Percentiles rank a stretch among this genome's conserved stretches.
Conservation (phyloP, 2,797 vertebrate genomes). For the Falco columbarius region DNA sequence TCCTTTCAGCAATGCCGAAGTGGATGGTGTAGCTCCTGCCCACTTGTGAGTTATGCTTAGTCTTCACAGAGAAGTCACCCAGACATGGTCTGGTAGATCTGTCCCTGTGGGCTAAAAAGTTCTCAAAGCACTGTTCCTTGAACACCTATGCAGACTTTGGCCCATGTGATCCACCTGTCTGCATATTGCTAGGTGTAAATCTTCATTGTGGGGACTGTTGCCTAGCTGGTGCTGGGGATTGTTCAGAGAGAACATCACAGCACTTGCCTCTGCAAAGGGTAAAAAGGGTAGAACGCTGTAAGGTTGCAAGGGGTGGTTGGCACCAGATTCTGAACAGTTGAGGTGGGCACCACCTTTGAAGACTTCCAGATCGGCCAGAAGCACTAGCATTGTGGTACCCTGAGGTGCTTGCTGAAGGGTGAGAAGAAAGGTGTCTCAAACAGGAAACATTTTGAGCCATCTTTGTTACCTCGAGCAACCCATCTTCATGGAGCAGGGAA, state of each 20-base stretch:
- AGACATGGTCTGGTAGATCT: background rate
- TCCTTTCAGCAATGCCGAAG: background rate
- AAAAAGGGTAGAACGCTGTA: background rate
- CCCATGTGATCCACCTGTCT: background rate
- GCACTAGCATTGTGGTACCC: background rate
- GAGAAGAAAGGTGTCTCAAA: background rate
- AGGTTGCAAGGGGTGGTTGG: background rate
- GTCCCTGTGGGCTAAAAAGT: background rate
- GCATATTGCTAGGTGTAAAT: background rate
- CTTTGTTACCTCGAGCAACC: background rate
- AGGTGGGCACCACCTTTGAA: background rate
- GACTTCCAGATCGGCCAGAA: background rate
- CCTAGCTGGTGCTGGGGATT: background rate
- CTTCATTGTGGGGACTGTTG: background rate
- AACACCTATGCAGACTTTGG: background rate
- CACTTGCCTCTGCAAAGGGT: background rate
- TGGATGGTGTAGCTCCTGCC: background rate
- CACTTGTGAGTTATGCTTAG: background rate
- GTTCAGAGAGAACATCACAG: background rate
- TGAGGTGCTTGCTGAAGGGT: background rate
- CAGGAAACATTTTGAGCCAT: background rate
- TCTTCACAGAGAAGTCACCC: background rate
- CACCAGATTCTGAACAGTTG: background rate
- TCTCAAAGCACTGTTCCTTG: background rate
- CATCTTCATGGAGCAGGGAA: background rate